Percentiles rank a stretch among this genome's conserved stretches.
These are phyloP conservation scores for Mellivora capensis DNA, from an alignment of 2,113 vertebrate genomes.

Conservation along the genomic window DNA sequence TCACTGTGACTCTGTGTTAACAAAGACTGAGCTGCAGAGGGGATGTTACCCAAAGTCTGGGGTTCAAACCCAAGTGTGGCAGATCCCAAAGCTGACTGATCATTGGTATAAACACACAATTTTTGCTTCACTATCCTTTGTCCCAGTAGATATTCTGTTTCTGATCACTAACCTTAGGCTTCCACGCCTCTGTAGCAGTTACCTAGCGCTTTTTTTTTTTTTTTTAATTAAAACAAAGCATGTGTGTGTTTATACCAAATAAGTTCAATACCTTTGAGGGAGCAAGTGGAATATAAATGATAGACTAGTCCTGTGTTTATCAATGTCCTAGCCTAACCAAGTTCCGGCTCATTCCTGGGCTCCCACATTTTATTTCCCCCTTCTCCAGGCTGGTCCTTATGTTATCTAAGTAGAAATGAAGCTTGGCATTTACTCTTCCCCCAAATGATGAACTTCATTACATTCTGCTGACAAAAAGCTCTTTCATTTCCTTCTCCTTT, in stretches of 20 bases:
- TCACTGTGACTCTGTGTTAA: neutral
- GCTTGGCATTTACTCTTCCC: neutral
- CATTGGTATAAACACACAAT: neutral
- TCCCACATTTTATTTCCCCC: conserved; percentile 8
- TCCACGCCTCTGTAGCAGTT: neutral
- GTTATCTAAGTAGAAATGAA: conserved; percentile 47
- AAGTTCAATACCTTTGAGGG: neutral
- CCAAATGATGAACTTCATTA: conserved; percentile 17
- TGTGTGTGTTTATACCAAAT: conserved; percentile 29
- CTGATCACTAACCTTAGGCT: conserved; percentile 1
- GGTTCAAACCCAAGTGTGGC: neutral
- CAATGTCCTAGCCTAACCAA: neutral
- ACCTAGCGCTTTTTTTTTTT: neutral
- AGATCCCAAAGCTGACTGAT: neutral
- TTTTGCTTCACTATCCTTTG: conserved; percentile 9
- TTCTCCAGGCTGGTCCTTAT: neutral
- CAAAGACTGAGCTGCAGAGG: neutral
- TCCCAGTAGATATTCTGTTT: neutral
- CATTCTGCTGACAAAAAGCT: conserved; percentile 25
- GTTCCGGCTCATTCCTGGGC: neutral
- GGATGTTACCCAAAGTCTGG: neutral
- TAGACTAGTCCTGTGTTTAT: neutral
- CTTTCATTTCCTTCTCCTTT: conserved; percentile 52
- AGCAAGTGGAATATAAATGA: neutral
- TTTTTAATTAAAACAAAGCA: neutral